Conservation (phyloP, 2,797 vertebrate species). For the Phylloscopus collybita region DNA sequence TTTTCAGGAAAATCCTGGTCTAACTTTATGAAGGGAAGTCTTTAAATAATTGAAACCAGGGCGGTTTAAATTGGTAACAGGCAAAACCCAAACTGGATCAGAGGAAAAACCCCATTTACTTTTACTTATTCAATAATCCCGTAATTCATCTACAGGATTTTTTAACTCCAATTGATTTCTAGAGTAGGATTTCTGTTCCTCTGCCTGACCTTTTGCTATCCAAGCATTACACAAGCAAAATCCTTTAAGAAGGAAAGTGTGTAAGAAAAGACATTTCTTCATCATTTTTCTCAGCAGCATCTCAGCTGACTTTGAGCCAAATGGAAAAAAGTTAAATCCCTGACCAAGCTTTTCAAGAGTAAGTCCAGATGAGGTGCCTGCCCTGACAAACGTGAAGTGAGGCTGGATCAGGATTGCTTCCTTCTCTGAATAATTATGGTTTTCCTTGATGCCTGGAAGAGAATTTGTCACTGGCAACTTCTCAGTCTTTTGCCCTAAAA, state of each 20-base stretch:
- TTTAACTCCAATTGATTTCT: neutral
- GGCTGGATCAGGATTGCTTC: neutral
- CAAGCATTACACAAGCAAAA: neutral
- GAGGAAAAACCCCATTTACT: neutral
- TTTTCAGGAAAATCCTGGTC: conserved; percentile 36
- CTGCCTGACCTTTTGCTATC: neutral
- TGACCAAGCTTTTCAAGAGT: neutral
- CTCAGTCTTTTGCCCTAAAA: neutral
- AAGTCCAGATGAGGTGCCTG: neutral
- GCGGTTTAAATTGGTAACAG: conserved; percentile 29
- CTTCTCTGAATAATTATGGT: neutral
- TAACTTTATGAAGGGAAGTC: conserved; percentile 29
- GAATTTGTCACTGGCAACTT: neutral
- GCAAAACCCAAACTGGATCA: neutral
- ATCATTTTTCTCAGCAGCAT: neutral
- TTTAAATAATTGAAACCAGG: conserved; percentile 30
- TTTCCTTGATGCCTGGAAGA: neutral
- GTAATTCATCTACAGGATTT: neutral
- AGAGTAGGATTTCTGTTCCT: neutral
- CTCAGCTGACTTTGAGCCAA: neutral
- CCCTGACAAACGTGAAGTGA: neutral
- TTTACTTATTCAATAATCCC: conserved; percentile 28
- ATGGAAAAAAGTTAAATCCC: conserved; percentile 43
- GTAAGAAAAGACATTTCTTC: neutral
- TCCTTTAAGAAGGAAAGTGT: neutral